Percentiles rank a stretch among this genome's conserved stretches.
These are phyloP conservation scores for Spatula versicolor DNA, from an alignment of 2,797 vertebrate species.

Conservation along the genomic window DNA sequence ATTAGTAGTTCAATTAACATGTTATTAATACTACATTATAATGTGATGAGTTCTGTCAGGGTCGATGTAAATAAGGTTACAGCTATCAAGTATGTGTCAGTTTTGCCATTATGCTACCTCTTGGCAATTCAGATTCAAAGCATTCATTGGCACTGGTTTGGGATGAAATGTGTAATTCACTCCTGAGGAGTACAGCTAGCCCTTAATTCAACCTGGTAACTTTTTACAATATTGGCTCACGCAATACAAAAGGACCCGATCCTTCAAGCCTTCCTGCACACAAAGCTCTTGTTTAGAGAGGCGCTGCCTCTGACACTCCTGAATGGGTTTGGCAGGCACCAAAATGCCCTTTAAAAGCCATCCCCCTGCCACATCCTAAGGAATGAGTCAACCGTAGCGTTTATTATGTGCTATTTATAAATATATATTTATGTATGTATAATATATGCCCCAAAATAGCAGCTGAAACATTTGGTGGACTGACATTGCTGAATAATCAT, in stretches of 20 bases:
- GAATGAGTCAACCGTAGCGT: background rate
- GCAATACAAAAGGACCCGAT: fast-evolving
- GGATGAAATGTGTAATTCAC: background rate
- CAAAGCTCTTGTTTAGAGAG: background rate
- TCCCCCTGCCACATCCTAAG: background rate
- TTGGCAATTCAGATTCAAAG: constrained; percentile 35
- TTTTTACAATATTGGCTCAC: background rate
- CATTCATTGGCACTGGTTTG: background rate
- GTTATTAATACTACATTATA: constrained; percentile 47
- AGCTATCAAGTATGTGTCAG: constrained; percentile 59
- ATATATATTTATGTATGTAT: background rate
- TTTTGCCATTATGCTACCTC: constrained; percentile 4
- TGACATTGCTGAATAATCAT: background rate
- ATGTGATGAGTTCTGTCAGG: constrained; percentile 44
- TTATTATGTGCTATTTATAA: background rate
- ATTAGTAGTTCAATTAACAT: constrained; percentile 50
- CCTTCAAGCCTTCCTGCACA: background rate
- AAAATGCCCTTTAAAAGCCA: background rate
- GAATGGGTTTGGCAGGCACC: background rate
- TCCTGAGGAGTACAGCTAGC: background rate
- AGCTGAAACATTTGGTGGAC: background rate
- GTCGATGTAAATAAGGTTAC: constrained; percentile 67
- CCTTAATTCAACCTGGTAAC: fast-evolving
- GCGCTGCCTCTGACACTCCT: fast-evolving
- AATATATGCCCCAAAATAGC: background rate